Base-by-base conservation (phyloP, 2,113 vertebrate species). In the Calypte anna region DNA sequence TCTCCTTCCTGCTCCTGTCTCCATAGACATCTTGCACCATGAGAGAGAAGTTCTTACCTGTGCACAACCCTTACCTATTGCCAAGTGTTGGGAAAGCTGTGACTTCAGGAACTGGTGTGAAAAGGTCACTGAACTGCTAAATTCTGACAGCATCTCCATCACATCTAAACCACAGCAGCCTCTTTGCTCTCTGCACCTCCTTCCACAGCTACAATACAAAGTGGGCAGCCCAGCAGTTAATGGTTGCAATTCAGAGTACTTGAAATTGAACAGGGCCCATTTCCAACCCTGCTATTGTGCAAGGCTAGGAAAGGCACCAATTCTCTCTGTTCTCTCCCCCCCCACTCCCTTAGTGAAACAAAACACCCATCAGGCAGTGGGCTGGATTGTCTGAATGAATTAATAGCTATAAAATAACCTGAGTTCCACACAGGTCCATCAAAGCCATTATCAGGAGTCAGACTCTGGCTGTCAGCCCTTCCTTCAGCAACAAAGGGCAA, bases 221-320 rank as follows among this genome's bases (percentile, higher is more conserved):
- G 48, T 2, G 38, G 61, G 74, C 55, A 93, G 87, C 66, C 89
- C 90, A 83, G 85, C 84, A 85, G 57, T 74, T 91, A 90, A 88
- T 59, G 55, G 81, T 67, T 18, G 63, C 61, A 53, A 40, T 55
- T 77, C 64, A 48, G 64, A 88, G 61, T 75, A 67, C 81, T 12
- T 72, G 83, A 82, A 92, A 93, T 68, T 86, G 57, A 40, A 80
- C 73, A 78, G 36, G 73, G 82, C 80, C 64, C 58, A 54, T 43
- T 90, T 95, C 93, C 79, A 84, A 31, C n/a, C 22, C 24, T 30
- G 70, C 85, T 64, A 77, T 85, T 91, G 86, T 92, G 66, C 67
- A 91, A 90, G 82, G 69, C 87, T 91, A 75, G 85, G 82, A 86
- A 96, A 94, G 38, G 57, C 85, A 96, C 82, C 90, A 94, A 15